Conservation (phyloP, 2,888 invertebrate genomes). For the Agrotis ipsilon region DNA sequence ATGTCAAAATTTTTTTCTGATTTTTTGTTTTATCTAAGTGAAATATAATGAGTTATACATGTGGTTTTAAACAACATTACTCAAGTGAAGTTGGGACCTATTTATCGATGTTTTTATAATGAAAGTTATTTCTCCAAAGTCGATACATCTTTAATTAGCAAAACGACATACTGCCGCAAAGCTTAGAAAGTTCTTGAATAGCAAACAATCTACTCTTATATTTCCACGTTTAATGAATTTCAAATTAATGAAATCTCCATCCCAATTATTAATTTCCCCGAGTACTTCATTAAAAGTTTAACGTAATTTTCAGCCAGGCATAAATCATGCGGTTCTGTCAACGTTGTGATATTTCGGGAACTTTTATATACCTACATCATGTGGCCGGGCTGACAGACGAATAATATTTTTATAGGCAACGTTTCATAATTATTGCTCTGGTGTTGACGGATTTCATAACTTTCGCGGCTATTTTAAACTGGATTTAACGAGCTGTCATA, state of each 20-base stretch:
- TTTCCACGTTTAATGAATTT: neutral
- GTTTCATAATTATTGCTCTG: constrained; percentile 53
- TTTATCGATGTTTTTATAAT: too few relatives aligned
- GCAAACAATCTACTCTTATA: neutral
- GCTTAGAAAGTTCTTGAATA: constrained; percentile 7
- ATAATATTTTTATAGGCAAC: constrained; percentile 65
- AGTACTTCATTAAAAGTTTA: constrained; percentile 29
- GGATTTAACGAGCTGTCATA: neutral
- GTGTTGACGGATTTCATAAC: constrained; percentile 30
- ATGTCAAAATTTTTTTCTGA: neutral
- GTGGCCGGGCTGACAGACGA: constrained; percentile 36
- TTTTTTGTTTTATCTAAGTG: too few relatives aligned
- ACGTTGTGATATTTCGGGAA: constrained; percentile 41
- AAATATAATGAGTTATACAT: too few relatives aligned
- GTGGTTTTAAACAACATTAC: too few relatives aligned
- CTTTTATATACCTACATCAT: constrained; percentile 26
- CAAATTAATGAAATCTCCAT: constrained; percentile 6
- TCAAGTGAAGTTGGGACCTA: too few relatives aligned
- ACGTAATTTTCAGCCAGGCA: neutral
- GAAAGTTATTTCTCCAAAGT: too few relatives aligned
- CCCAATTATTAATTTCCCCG: constrained; percentile 10
- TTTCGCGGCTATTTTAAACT: constrained; percentile 29
- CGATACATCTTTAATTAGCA: neutral
- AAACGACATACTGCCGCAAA: neutral
- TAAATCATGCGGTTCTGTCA: constrained; percentile 41